A percentile compares a stretch with the other conserved stretches of the same genome.
Conservation (phyloP, 2,113 vertebrate species). For the Nyctibius bracteatus region DNA sequence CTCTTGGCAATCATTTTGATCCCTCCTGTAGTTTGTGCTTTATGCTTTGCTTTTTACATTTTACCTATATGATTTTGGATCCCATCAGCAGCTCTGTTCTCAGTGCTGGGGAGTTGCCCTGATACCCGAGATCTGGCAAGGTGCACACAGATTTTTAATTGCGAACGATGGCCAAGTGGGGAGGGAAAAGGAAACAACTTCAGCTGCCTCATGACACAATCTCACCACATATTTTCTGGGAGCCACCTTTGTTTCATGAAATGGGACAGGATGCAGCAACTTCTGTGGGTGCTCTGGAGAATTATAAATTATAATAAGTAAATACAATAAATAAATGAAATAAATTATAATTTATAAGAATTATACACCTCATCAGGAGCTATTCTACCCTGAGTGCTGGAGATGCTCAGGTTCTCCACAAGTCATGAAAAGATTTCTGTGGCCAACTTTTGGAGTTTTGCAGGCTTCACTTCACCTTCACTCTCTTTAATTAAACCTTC, state of each 20-base stretch:
- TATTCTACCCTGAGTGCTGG: not conserved
- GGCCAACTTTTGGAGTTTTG: not conserved
- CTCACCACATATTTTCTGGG: not conserved
- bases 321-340: not conserved
- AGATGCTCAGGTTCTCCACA: not conserved
- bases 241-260: not conserved
- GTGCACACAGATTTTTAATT: not conserved
- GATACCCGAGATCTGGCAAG: rapidly evolving
- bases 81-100: not conserved
- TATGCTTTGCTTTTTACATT: not conserved
- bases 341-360: not conserved
- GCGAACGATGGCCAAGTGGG: rapidly evolving
- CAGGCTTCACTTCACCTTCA: not conserved
- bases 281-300: not conserved
- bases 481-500: not conserved
- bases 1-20: not conserved
- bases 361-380: not conserved
- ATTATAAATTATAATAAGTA: not conserved
- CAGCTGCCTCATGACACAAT: not conserved
- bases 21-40: not conserved
- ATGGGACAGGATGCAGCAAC: not conserved
- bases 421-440: not conserved
- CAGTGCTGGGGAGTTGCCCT: not conserved
- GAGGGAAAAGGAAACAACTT: not conserved
- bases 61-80: not conserved